A percentile compares a stretch with the other conserved stretches of the same genome.
Conservation (phyloP, 2,888 invertebrate genomes). For the Drosophila kokeensis region DNA sequence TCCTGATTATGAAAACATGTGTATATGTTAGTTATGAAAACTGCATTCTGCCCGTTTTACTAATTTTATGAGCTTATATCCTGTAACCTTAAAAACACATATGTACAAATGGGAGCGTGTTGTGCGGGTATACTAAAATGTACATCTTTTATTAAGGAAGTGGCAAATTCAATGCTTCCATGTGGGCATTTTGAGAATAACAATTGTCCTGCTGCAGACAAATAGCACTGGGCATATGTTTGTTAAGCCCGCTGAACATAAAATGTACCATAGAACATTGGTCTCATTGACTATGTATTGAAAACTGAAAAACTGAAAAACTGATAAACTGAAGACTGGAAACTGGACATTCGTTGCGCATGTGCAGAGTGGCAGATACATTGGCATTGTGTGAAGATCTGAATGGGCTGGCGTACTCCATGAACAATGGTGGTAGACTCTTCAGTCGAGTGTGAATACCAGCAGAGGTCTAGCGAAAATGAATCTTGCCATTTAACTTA, state of each 20-base stretch:
- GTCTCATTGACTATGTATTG: conserved; percentile 25
- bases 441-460: conserved; percentile 69
- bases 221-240: conserved; percentile 19
- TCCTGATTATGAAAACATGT: neutral
- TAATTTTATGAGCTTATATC: neutral
- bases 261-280: conserved; percentile 12
- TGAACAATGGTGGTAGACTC: conserved; percentile 62
- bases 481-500: conserved; percentile 42
- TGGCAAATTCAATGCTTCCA: conserved; percentile 13
- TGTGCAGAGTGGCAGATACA: conserved; percentile 50
- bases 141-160: conserved; percentile 4
- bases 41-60: neutral
- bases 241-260: conserved; percentile 20
- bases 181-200: conserved; percentile 9
- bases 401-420: conserved; percentile 68
- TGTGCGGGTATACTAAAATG: neutral
- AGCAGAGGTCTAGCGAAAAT: conserved; percentile 56
- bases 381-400: conserved; percentile 56
- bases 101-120: neutral
- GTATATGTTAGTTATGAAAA: neutral
- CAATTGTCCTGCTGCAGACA: conserved; percentile 29
- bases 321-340: conserved; percentile 28
- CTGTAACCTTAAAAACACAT: neutral
- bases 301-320: conserved; percentile 27
- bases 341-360: conserved; percentile 67